Evolutionary conservation across 92 coral and sea anemone genomes (phyloP), one percentile per base, ranked within the genome.

Genomic region (Palythoa grandis): DNA sequence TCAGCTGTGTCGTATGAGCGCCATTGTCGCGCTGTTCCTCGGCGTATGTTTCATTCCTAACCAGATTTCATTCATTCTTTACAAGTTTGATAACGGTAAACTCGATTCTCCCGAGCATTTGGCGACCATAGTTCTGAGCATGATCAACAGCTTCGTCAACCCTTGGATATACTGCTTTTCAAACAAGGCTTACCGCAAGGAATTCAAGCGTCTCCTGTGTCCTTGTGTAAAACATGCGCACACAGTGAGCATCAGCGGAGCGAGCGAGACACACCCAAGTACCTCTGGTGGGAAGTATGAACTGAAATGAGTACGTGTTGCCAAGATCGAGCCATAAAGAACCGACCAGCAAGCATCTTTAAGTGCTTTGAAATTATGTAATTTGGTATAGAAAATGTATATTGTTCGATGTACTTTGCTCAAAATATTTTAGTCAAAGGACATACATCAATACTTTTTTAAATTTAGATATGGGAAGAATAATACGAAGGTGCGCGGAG

Each of bases 1-100:
- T 73, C 57, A 73, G 56, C 57, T 73, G 8, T 47, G 56, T 15
- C 78, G 58, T 22, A 73, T 73, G 78, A 43, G 78, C 78, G 78
- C 56, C 56, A 47, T 73, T 43, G 57, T 47, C 19, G 78, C 78
- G 2, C 5, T 73, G 0, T 39, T 73, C 7, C 78, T 73, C 40
- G 58, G 58, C 14, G 53, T 73, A 22, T 73, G 78, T 47, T 73
- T 43, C 29, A 73, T 73, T 19, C 78, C 78, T 17, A 73, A 73
- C 35, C 78, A 73, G 78, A 19, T 73, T n/a, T 47, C 57, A n/a
- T 73, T 43, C 37, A n/a, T 73, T 43, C 78, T 73, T 13, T 73
- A 43, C 57, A 73, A 73, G 37, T 73, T 73, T 47, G 78, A n/a
- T 43, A 52, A 47, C 52, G 57, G 56, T 22, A 9, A 73, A 2